Conservation (phyloP, 2,888 invertebrate genomes). For the Drosophila meridiana region DNA sequence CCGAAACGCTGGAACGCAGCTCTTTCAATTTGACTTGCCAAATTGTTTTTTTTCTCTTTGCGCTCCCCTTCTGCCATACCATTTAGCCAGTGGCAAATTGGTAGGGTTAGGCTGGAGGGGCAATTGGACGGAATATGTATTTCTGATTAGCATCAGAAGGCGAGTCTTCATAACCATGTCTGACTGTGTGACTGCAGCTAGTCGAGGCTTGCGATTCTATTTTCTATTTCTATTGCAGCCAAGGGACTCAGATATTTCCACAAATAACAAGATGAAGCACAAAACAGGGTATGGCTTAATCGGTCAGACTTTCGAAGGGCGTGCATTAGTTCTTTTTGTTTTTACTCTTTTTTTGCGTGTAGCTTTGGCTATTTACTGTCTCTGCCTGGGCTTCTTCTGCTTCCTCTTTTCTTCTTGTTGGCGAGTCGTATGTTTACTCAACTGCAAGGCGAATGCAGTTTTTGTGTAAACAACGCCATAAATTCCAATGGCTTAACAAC, state of each 20-base stretch:
- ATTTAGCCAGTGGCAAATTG: neutral
- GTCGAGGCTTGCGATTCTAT: neutral
- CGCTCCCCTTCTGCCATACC: neutral
- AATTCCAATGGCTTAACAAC: constrained; percentile 76
- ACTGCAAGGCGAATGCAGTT: constrained; percentile 77
- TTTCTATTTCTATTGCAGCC: neutral
- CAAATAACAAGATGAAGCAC: neutral
- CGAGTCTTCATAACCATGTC: neutral
- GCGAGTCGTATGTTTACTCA: constrained; percentile 66
- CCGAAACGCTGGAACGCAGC: constrained; percentile 25
- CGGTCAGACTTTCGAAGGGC: neutral
- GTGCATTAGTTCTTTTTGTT: neutral
- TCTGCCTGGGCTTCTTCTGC: constrained; percentile 1
- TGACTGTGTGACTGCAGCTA: neutral
- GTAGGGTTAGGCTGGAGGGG: neutral
- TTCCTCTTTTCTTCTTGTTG: constrained; percentile 5
- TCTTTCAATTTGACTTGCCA: constrained; percentile 56
- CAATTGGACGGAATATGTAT: neutral
- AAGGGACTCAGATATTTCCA: neutral
- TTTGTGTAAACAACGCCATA: constrained; percentile 78
- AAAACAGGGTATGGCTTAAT: neutral
- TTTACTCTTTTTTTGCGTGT: neutral
- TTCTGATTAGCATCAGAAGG: neutral
- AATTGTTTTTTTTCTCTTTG: constrained; percentile 38
- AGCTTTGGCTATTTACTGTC: neutral